A percentile compares a stretch with the other conserved stretches of the same genome.
These are phyloP conservation scores for Lutjanus argentimaculatus DNA, from an alignment of 2,797 vertebrate species.

Conservation along the genomic window DNA sequence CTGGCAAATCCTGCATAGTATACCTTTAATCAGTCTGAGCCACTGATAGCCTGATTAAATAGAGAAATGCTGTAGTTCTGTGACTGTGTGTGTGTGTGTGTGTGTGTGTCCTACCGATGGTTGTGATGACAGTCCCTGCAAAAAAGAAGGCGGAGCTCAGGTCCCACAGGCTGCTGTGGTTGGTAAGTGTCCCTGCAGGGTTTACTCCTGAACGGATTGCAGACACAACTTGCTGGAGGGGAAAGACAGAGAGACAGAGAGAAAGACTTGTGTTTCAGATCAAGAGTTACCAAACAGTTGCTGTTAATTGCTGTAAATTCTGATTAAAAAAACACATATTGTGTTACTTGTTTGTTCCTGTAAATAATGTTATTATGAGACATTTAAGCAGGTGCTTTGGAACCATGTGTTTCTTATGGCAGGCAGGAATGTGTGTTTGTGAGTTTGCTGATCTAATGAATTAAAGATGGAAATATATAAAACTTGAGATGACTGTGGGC, in stretches of 20 bases:
- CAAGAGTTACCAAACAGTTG: neutral
- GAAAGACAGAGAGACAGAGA: slow-evolving; percentile 5
- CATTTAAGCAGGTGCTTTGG: neutral
- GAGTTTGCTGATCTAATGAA: slow-evolving; percentile 1
- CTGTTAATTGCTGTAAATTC: neutral
- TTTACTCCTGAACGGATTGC: slow-evolving; percentile 96
- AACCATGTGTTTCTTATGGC: neutral
- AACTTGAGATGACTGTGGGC: neutral
- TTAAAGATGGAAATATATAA: slow-evolving; percentile 32
- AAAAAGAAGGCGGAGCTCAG: slow-evolving; percentile 99
- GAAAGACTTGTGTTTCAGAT: slow-evolving; percentile 13
- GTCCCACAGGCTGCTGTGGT: slow-evolving; percentile 97
- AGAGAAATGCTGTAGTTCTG: neutral
- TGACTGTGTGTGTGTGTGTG: slow-evolving; percentile 10
- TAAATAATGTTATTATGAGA: neutral
- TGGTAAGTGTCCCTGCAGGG: slow-evolving; percentile 92
- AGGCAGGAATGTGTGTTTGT: neutral
- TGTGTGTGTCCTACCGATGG: slow-evolving; percentile 90
- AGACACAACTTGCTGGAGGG: slow-evolving; percentile 93
- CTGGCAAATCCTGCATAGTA: no score
- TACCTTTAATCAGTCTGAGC: neutral
- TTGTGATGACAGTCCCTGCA: slow-evolving; percentile 98
- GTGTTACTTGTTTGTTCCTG: neutral
- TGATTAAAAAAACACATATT: neutral
- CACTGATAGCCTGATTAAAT: neutral